phyloP scores from a whole-genome alignment of 2,888 invertebrate species.

The Acleris emargana region DNA sequence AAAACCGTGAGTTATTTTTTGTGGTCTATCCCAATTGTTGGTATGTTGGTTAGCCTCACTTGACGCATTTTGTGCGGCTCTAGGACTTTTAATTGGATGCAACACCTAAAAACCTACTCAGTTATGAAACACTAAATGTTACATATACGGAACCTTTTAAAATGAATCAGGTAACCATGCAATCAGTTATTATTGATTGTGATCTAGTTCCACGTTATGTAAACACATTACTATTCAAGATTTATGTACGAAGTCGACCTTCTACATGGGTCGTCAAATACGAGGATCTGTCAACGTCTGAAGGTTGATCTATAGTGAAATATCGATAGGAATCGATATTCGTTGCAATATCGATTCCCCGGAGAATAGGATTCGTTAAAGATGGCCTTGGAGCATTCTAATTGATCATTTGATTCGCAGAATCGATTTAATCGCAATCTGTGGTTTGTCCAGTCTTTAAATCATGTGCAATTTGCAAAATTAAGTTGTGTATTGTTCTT shows the following conservation, averaged over 20 bases:
- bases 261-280: slow-evolving; percentile 22
- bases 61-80: too few relatives aligned
- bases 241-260: slow-evolving; percentile 28
- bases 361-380: slow-evolving; percentile 3
- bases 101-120: too few relatives aligned
- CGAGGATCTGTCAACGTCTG: slow-evolving; percentile 26
- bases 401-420: slow-evolving; percentile 3
- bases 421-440: slow-evolving; percentile 1
- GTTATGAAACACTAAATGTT: too few relatives aligned
- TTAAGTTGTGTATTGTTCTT: too few relatives aligned
- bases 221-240: slow-evolving; percentile 20
- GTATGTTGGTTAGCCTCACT: too few relatives aligned
- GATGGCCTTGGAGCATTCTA: slow-evolving; percentile 27
- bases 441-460: background rate
- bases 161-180: background rate
- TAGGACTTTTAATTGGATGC: too few relatives aligned
- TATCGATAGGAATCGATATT: slow-evolving; percentile 23
- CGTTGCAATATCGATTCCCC: slow-evolving; percentile 17
- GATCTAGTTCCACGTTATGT: slow-evolving; percentile 18
- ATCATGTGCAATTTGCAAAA: too few relatives aligned
- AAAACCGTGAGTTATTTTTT: too few relatives aligned
- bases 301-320: slow-evolving; percentile 27
- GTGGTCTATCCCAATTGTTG: too few relatives aligned
- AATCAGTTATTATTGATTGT: slow-evolving; percentile 16
- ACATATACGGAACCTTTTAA: background rate